These are phyloP conservation scores for Psilopogon haemacephalus DNA, from an alignment of 2,113 vertebrate genomes.

Conservation along the genomic window DNA sequence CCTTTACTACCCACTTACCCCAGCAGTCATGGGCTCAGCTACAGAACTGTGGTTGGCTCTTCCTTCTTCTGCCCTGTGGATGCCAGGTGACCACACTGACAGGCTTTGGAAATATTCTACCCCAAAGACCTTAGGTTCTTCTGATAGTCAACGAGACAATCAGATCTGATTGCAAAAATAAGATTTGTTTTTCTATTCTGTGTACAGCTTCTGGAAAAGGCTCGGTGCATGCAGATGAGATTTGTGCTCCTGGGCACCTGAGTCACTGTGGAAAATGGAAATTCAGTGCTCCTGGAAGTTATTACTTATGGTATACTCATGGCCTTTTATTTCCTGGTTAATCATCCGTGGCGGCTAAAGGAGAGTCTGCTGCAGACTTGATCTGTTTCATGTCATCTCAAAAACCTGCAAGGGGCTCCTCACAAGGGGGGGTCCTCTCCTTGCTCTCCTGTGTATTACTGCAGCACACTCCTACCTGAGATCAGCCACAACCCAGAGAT, in stretches of 20 bases:
- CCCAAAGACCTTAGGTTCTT: not conserved
- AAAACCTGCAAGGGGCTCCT: not conserved
- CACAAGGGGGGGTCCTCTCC: slow-evolving; percentile 23
- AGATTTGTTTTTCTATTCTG: not conserved
- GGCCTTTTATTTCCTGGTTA: slow-evolving; percentile 3
- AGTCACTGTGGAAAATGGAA: slow-evolving; percentile 2
- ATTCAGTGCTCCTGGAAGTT: not conserved
- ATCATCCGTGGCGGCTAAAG: slow-evolving; percentile 5
- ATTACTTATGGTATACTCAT: not conserved
- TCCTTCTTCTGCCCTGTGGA: not conserved
- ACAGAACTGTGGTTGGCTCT: not conserved
- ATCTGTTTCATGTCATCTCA: not conserved
- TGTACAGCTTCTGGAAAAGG: not conserved
- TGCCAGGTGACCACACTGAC: not conserved
- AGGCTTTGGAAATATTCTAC: not conserved
- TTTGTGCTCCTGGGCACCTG: not conserved
- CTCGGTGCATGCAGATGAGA: not conserved
- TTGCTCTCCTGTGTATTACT: slow-evolving; percentile 24
- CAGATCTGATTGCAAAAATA: not conserved
- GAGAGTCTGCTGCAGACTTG: not conserved
- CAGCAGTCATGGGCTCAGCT: not conserved
- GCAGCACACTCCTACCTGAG: slow-evolving; percentile 13
- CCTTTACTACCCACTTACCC: not conserved
- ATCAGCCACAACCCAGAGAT: slow-evolving; percentile 33
- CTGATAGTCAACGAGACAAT: not conserved